Evolutionary conservation across 2,888 invertebrate species (phyloP), one percentile per base, ranked within the genome.

Genomic region (Chaetogeoica ovagalla): DNA sequence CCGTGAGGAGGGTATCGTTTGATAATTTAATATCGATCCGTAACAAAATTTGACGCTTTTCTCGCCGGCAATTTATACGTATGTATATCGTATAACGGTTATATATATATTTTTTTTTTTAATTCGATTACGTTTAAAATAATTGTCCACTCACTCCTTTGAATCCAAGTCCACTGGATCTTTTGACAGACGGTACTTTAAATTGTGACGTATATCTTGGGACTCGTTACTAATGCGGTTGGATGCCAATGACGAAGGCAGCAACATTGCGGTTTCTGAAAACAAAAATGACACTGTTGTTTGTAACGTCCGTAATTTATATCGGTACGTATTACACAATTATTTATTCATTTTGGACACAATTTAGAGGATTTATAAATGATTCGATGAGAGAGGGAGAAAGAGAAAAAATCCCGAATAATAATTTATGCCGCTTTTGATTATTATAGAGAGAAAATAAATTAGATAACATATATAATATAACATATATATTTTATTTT

Each of bases 211-310:
- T 84, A 94, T 93, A 86, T 94, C 94, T 84, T 90, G 91, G 76
- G 92, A 93, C 82, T 93, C 93, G 86, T 94, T 94, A 77, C 91
- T 90, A 84, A 91, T 91, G 75, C 93, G 91, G 85, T 91, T 92
- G 83, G 91, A 90, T 17, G 94, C 92, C 84, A 93, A 87, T 7
- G 91, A 90, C 0, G 93, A 93, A 0, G 95, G 95, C 81, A 96
- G 89, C 71, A 96, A 88, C 87, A 94, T 91, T 0, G 94, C 95
- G 83, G 93, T 93, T 88, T 95, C 95, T 87, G 84, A 57, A 84
- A 84, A 88, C 88, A 84, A 84, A 85, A 83, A 85, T 82, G 81
- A 82, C 75, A 63, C 74, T 30, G 4, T 48, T 55, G 21, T 17
- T 60, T 21, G 1, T 2, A 63, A 66, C 23, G 23, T 48, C 19